Evolutionary conservation across 2,797 vertebrate genomes (phyloP).

Genomic region (Falco berigora): DNA sequence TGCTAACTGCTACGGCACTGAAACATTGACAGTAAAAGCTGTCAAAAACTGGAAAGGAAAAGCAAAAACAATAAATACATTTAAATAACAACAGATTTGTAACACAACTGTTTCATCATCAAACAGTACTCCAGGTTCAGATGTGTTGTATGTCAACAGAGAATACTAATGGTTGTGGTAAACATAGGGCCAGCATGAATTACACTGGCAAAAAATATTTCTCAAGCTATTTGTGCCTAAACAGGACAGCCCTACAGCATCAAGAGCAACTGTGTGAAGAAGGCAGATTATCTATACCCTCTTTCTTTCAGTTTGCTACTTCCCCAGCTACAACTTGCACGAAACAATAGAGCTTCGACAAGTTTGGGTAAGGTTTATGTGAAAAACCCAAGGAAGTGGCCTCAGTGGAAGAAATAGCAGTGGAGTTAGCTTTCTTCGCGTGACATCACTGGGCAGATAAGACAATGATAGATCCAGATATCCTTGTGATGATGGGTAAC

Average conservation of each 20-base stretch:
- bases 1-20: neutral
- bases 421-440: neutral
- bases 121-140: neutral
- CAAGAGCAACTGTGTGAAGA: neutral
- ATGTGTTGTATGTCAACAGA: neutral
- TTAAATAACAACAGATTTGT: neutral
- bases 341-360: neutral
- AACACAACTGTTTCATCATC: neutral
- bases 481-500: neutral
- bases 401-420: neutral
- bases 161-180: neutral
- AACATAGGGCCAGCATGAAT: neutral
- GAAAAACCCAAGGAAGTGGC: neutral
- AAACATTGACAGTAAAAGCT: neutral
- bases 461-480: neutral
- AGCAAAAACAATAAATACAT: neutral
- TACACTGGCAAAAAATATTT: neutral
- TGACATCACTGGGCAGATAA: neutral
- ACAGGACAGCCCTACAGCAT: neutral
- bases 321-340: neutral
- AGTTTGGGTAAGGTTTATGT: neutral
- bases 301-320: neutral
- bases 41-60: neutral
- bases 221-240: neutral
- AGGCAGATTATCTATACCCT: neutral